These are phyloP conservation scores for Mya arenaria DNA, from an alignment of 1,140 invertebrate genomes.

Conservation along the genomic window DNA sequence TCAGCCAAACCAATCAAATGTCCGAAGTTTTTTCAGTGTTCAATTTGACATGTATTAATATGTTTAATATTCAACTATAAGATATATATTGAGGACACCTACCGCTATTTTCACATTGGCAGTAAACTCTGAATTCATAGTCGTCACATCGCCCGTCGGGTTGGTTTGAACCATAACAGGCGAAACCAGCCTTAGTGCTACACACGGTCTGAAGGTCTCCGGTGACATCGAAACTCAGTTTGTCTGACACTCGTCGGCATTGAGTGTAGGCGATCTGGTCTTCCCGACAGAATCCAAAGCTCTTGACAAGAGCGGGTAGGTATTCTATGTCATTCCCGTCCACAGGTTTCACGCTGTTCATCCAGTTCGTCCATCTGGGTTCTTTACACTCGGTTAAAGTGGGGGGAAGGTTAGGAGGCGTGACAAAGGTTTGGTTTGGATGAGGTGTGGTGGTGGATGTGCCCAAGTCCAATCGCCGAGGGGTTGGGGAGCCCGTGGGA, in stretches of 20 bases:
- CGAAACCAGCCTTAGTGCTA: conserved; percentile 56
- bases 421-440: too few relatives aligned
- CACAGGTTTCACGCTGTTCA: conserved; percentile 83
- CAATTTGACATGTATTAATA: too few relatives aligned
- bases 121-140: conserved; percentile 65
- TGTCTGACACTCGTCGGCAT: conserved; percentile 45
- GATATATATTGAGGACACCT: too few relatives aligned
- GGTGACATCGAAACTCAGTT: conserved; percentile 26
- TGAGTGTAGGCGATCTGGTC: conserved; percentile 46
- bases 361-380: conserved; percentile 89
- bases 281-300: conserved; percentile 48
- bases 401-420: too few relatives aligned
- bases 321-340: conserved; percentile 61
- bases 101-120: conserved; percentile 40
- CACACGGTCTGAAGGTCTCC: conserved; percentile 48
- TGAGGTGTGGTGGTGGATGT: not conserved
- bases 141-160: conserved; percentile 45
- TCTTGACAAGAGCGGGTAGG: conserved; percentile 62
- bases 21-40: too few relatives aligned
- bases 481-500: not conserved
- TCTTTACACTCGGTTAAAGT: conserved; percentile 80
- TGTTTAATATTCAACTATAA: too few relatives aligned
- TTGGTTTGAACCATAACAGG: conserved; percentile 55
- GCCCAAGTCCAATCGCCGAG: not conserved
- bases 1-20: too few relatives aligned